Evolutionary conservation across 2,113 vertebrate species (phyloP), one percentile per base, ranked within the genome.

Genomic region (Limnothrissa miodon): DNA sequence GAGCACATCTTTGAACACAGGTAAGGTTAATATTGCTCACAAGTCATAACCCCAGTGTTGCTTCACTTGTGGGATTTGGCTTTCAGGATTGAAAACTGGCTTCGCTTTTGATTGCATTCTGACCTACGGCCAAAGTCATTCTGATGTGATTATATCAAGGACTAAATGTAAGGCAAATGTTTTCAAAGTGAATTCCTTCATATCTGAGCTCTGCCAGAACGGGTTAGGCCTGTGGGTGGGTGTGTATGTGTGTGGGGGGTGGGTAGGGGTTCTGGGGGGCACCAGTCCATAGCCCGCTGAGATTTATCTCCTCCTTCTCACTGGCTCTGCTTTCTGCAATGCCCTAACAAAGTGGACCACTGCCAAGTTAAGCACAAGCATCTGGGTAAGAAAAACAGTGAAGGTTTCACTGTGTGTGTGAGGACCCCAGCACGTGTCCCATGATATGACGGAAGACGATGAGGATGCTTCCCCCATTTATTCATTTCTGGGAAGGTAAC

Each of bases 401-500:
- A 21, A 17, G 33, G 66, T 36, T 8, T 7, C 25, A 33, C 66
- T 74, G 33, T 74, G 66, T 74, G 33, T 74, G 66, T 74, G 33
- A 74, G 15, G 66, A 33, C 25, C 66, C 29, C 13, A 10, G 66
- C 66, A 74, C 66, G 66, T 74, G 66, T 33, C 66, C 23, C 21
- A 70, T 29, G 11, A 36, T 17, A 4, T 17, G 29, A 74, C 29
- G 36, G 10, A 19, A 15, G 66, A 56, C 23, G 17, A 74, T 56
- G 66, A 74, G 29, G 66, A 29, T 17, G 66, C 15, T 33, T 5
- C 10, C 11, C 33, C 66, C 66, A 74, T 74, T 13, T 36, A 74
- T 36, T 33, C 66, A 46, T 78, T 83, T 81, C 85, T 83, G 80
- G 78, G 62, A 82, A 83, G 83, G 66, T 83, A 81, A 44, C 66